These are phyloP conservation scores for Griposia aprilina DNA, from an alignment of 2,888 invertebrate genomes.

Conservation along the genomic window DNA sequence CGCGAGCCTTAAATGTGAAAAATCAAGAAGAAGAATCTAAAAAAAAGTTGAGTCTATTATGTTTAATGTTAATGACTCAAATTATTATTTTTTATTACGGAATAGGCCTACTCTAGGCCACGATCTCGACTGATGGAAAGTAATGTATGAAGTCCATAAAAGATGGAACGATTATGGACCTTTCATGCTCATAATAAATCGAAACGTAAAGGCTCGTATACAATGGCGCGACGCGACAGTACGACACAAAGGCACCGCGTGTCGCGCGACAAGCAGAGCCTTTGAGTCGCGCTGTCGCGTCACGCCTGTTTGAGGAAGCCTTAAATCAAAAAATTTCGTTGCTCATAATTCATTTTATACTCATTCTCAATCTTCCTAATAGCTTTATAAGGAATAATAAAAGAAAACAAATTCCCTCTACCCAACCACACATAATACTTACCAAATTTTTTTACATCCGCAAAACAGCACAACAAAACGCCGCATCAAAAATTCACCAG, in stretches of 20 bases:
- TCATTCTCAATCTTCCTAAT: neutral
- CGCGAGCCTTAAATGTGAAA: neutral
- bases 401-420: neutral
- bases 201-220: neutral
- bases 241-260: no score
- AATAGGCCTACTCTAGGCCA: neutral
- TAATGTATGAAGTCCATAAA: neutral
- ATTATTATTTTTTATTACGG: neutral
- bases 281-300: no score
- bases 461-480: constrained; percentile 35
- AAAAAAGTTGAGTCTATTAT: neutral
- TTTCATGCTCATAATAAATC: neutral
- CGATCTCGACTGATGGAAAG: neutral
- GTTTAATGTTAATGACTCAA: neutral
- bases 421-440: neutral
- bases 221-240: no score
- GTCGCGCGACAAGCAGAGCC: no score
- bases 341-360: neutral
- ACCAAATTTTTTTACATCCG: neutral
- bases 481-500: constrained; percentile 62
- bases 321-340: neutral
- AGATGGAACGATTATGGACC: neutral
- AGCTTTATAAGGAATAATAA: no score
- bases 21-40: neutral
- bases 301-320: no score